A percentile compares a stretch with the other conserved stretches of the same genome.
Evolutionary conservation across 2,888 invertebrate species (phyloP).

Genomic region (Ectemnius cavifrons): DNA sequence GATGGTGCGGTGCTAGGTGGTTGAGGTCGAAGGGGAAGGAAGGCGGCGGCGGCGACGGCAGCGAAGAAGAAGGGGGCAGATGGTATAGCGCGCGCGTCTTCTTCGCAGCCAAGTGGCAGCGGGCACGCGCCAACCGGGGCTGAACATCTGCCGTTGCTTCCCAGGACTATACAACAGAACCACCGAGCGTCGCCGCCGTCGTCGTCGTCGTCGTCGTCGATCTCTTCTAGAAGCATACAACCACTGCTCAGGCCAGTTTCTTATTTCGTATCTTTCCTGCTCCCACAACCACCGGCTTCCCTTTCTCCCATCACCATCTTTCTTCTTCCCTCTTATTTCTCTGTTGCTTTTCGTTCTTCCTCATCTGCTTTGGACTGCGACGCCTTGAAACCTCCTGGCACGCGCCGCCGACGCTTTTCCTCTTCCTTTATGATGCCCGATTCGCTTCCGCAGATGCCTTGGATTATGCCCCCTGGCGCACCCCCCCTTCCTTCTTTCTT

Average conservation of each 20-base stretch:
- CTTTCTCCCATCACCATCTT: slow-evolving; percentile 2
- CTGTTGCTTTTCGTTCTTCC: no score
- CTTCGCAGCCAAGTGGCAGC: slow-evolving; percentile 77
- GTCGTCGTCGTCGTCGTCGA: no score
- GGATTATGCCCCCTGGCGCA: no score
- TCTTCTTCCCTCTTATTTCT: no score
- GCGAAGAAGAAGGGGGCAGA: slow-evolving; percentile 71
- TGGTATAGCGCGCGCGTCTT: slow-evolving; percentile 58
- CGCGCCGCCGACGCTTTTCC: slow-evolving; percentile 8
- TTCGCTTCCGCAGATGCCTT: no score
- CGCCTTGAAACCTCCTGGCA: no score
- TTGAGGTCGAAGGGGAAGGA: slow-evolving; percentile 61
- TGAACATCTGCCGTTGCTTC: slow-evolving; percentile 76
- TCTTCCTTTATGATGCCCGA: slow-evolving; percentile 14
- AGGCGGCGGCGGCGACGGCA: slow-evolving; percentile 38
- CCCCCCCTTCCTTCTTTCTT: not conserved
- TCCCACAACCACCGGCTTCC: slow-evolving; percentile 21
- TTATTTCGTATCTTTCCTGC: slow-evolving; percentile 37
- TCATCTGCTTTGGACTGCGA: no score
- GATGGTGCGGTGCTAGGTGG: slow-evolving; percentile 64
- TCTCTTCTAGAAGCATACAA: slow-evolving; percentile 50
- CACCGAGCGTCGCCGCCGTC: slow-evolving; percentile 62
- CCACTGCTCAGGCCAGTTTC: slow-evolving; percentile 53
- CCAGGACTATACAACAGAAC: slow-evolving; percentile 65
- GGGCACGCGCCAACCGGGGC: slow-evolving; percentile 76